Evolutionary conservation across 2,888 invertebrate species (phyloP).

Genomic region (Pantelozetes paolii): DNA sequence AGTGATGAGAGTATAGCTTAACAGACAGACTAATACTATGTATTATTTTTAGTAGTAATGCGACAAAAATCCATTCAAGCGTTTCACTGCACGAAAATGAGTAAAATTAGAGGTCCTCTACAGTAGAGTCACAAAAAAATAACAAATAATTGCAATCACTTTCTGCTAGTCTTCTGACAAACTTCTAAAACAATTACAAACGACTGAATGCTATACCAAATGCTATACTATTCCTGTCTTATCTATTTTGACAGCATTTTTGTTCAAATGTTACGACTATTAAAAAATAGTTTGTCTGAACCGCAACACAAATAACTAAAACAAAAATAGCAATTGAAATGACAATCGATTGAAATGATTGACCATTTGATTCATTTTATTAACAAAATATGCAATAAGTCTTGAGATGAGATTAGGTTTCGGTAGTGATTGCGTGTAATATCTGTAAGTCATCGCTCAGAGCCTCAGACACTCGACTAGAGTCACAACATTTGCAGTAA

Average conservation of each 20-base stretch:
- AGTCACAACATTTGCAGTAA: background rate
- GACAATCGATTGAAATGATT: slow-evolving; percentile 2
- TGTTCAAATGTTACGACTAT: background rate
- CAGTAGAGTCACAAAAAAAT: background rate
- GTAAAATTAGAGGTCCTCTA: slow-evolving; percentile 23
- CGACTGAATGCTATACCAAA: background rate
- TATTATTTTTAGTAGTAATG: background rate
- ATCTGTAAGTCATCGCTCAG: slow-evolving; percentile 18
- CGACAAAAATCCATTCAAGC: slow-evolving; percentile 23
- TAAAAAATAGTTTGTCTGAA: slow-evolving; percentile 14
- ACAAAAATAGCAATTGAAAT: background rate
- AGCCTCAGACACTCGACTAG: slow-evolving; percentile 11
- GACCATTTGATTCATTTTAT: background rate
- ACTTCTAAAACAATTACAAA: slow-evolving; percentile 28
- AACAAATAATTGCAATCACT: slow-evolving; percentile 23
- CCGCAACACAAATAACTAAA: background rate
- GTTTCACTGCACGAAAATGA: slow-evolving; percentile 26
- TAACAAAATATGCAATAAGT: slow-evolving; percentile 32
- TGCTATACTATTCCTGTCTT: slow-evolving; percentile 1
- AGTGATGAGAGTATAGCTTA: slow-evolving; percentile 8
- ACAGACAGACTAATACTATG: slow-evolving; percentile 13
- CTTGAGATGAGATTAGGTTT: background rate
- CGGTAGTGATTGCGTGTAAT: slow-evolving; percentile 30
- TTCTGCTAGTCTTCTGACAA: slow-evolving; percentile 18
- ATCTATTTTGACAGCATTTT: slow-evolving; percentile 3